Conservation (phyloP, 2,797 vertebrate genomes). For the Rallus crepitans region DNA sequence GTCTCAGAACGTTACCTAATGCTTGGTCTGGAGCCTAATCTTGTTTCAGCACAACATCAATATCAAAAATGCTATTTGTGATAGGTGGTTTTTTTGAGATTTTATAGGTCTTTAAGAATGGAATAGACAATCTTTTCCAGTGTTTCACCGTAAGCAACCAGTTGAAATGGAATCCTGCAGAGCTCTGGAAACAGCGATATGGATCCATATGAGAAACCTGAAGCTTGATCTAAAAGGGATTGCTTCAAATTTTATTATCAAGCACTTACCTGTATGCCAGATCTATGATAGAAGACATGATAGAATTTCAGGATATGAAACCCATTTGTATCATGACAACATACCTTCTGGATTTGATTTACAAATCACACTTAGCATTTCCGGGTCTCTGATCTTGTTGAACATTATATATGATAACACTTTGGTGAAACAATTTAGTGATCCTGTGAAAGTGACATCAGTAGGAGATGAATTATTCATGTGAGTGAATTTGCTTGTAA, state of each 20-base stretch:
- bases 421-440: constrained; percentile 6
- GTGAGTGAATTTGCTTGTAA: background rate
- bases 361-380: background rate
- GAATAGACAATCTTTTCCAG: background rate
- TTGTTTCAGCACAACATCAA: background rate
- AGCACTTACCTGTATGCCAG: background rate
- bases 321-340: background rate
- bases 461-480: background rate
- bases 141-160: background rate
- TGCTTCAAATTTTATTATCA: background rate
- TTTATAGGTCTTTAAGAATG: background rate
- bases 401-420: background rate
- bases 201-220: background rate
- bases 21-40: background rate
- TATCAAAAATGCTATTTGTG: background rate
- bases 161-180: background rate
- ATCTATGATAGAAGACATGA: background rate
- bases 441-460: background rate
- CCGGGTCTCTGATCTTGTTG: background rate
- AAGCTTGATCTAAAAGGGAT: background rate
- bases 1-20: background rate
- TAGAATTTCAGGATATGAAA: background rate
- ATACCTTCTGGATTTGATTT: background rate
- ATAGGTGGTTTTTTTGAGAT: background rate
- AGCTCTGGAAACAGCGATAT: background rate